A percentile compares a stretch with the other conserved stretches of the same genome.
Evolutionary conservation across 2,888 invertebrate species (phyloP).

Genomic region (Platypus cylindrus): DNA sequence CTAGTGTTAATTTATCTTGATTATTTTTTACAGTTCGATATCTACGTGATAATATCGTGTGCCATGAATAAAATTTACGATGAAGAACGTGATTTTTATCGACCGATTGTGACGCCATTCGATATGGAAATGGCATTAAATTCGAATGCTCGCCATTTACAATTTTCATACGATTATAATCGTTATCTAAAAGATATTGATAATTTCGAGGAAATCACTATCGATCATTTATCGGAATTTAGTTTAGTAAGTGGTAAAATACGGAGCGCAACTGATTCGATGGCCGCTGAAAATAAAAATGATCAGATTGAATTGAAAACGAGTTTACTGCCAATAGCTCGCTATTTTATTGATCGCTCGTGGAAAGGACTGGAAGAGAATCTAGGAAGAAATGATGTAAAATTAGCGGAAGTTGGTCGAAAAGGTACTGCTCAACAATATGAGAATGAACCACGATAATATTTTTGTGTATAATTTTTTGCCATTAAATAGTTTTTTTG

Average conservation of each 20-base stretch:
- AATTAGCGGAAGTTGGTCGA: conserved; percentile 55
- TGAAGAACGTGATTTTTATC: conserved; percentile 74
- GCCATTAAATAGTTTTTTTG: no score
- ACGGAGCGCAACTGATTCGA: conserved; percentile 7
- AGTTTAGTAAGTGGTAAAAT: conserved; percentile 66
- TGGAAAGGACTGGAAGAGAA: conserved; percentile 83
- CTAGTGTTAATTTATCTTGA: conserved; percentile 1
- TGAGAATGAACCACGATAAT: conserved; percentile 44
- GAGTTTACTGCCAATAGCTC: conserved; percentile 41
- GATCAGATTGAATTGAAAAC: conserved; percentile 34
- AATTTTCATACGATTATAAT: conserved; percentile 53
- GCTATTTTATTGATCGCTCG: conserved; percentile 50
- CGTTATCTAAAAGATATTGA: conserved; percentile 40
- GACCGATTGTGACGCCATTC: conserved; percentile 81
- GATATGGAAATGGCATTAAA: conserved; percentile 82
- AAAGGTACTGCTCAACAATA: conserved; percentile 65
- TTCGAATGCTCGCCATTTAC: conserved; percentile 23
- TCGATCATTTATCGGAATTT: conserved; percentile 43
- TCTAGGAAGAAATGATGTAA: conserved; percentile 59
- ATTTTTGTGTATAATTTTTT: no score
- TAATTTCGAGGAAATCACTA: conserved; percentile 12
- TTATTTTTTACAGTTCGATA: conserved; percentile 56
- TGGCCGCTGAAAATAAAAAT: conserved; percentile 7
- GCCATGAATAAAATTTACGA: conserved; percentile 78
- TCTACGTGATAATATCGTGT: conserved; percentile 85